These are phyloP conservation scores for Ernsta delagoae DNA, from an alignment of 2,888 invertebrate genomes.

Conservation along the genomic window DNA sequence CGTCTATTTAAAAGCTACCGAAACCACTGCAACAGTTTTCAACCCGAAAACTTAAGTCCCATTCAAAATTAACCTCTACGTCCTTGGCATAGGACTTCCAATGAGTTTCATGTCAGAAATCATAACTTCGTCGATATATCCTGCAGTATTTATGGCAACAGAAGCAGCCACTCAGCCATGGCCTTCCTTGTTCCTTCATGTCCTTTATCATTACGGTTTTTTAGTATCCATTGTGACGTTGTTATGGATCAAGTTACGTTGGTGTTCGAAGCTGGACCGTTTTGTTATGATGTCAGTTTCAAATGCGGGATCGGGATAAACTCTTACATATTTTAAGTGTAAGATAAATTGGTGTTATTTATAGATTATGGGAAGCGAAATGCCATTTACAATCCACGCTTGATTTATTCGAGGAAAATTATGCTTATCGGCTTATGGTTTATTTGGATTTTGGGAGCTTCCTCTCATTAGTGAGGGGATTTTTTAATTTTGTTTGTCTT, in stretches of 20 bases:
- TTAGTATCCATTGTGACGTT: constrained; percentile 29
- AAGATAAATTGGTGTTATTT: constrained; percentile 70
- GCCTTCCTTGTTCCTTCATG: constrained; percentile 47
- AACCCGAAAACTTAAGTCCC: constrained; percentile 28
- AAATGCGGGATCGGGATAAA: constrained; percentile 61
- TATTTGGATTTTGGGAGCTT: constrained; percentile 37
- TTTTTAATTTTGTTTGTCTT: constrained; percentile 26
- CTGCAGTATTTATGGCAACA: constrained; percentile 69
- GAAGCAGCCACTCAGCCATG: constrained; percentile 52
- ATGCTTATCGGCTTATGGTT: constrained; percentile 48
- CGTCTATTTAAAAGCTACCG: constrained; percentile 81
- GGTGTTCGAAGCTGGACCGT: constrained; percentile 49
- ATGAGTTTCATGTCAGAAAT: constrained; percentile 36
- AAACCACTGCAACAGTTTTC: constrained; percentile 43
- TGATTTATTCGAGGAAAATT: constrained; percentile 71
- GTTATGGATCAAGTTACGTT: constrained; percentile 47
- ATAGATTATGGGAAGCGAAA: constrained; percentile 70
- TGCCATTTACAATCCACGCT: constrained; percentile 69
- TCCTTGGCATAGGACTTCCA: constrained; percentile 41
- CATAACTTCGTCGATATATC: constrained; percentile 55
- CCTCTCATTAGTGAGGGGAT: constrained; percentile 21
- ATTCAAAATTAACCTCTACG: constrained; percentile 52
- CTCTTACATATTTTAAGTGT: constrained; percentile 74
- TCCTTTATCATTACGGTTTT: constrained; percentile 35
- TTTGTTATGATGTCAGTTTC: constrained; percentile 68